Evolutionary conservation across 1,140 invertebrate species (phyloP), one percentile per base, ranked within the genome.

Genomic region (Trigoniulus corallinus): DNA sequence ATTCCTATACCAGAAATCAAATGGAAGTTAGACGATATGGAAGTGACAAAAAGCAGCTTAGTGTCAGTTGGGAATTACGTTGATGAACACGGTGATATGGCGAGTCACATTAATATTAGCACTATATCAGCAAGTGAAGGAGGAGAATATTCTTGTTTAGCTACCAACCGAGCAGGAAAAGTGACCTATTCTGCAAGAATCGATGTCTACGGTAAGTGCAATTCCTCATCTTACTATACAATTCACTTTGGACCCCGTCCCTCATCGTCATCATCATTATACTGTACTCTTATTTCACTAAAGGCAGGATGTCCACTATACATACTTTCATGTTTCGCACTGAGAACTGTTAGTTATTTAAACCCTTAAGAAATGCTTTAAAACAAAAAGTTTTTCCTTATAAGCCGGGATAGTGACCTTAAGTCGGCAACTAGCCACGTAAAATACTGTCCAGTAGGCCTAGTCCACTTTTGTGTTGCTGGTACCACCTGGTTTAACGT

Each of bases 21-120:
- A 7, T 44, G 42, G 42, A 7, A 18, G 7, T 44, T 44, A 20
- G 85, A 88, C 64, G 84, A 81, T 51, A 81, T 81, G 62, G 73
- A 75, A 40, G 65, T 88, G 50, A 79, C 80, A 53, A 75, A 74
- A 58, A 79, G 80, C 63, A 75, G 37, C 69, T 83, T 81, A 63
- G 87, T 88, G 65, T 75, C 88, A 60, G 84, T 88, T 37, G 87
- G 86, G 20, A 87, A 91, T 67, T 87, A 88, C 67, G 85, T 89
- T 48, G 92, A 86, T 1, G 75, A 84, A 12, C 83, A 91, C 66
- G 88, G 89, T 58, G 84, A 91, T 65, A 85, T 94, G 34, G 84
- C 93, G 64, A 91, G 88, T 60, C 88, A 92, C 71, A 84, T 95
- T 54, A 95, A 95, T 70, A 85, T 95, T 58, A 85, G 83, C 55